Evolutionary conservation across 2,797 vertebrate genomes (phyloP).

Genomic region (Astyanax mexicanus): DNA sequence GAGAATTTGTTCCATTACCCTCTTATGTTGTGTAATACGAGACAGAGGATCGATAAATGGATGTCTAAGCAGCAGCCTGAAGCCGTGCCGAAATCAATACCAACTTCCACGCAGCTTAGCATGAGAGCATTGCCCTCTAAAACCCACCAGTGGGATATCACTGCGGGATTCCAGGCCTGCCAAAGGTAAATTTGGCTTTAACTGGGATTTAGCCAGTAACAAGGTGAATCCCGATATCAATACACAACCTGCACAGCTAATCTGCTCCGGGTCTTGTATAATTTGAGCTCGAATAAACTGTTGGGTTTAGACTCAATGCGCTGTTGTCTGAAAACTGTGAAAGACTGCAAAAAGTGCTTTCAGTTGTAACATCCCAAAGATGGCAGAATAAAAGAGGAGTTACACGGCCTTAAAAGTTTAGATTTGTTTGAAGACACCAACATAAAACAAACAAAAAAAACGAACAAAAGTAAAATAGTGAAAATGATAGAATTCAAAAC

Average conservation of each 20-base stretch:
- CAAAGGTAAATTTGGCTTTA: slow-evolving; percentile 16
- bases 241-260: background rate
- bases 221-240: slow-evolving; percentile 5
- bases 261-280: background rate
- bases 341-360: too few species aligned
- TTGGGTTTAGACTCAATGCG: too few species aligned
- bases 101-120: slow-evolving; percentile 33
- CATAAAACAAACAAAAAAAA: too few species aligned
- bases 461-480: too few species aligned
- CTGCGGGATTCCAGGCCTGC: slow-evolving; percentile 22
- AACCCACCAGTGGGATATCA: slow-evolving; percentile 11
- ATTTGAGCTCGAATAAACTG: background rate
- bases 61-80: slow-evolving; percentile 40
- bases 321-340: too few species aligned
- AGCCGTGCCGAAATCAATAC: slow-evolving; percentile 52
- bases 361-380: too few species aligned
- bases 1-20: slow-evolving; percentile 57
- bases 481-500: too few species aligned
- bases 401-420: too few species aligned
- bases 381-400: too few species aligned
- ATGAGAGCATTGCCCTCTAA: slow-evolving; percentile 16
- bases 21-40: slow-evolving; percentile 55
- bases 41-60: slow-evolving; percentile 50
- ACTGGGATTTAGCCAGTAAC: background rate
- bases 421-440: too few species aligned